Evolutionary conservation across 1,140 invertebrate species (phyloP), one percentile per base, ranked within the genome.

Genomic region (Bombus affinis): DNA sequence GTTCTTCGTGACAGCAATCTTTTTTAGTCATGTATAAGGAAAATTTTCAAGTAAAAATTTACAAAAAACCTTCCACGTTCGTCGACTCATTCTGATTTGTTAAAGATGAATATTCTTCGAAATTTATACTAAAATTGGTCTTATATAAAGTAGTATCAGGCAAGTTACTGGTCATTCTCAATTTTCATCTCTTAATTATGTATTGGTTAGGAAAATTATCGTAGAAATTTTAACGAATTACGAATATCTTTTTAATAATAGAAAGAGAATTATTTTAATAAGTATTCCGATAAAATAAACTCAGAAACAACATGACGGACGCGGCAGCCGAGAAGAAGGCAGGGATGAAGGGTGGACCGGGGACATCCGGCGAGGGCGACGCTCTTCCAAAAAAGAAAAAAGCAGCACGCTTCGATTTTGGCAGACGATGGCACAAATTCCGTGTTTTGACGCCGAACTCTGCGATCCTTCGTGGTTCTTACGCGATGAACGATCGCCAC

Each of bases 381-480:
- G 22, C 6, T 15, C 28, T n/a, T 13, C 35, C 28, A 2, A 82
- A 83, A 39, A 74, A 37, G 44, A 83, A 70, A 15, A 37, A 68
- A 25, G 0, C 35, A 1, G 22, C 3, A 2, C 65, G 35, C 1
- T 32, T 35, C 18, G 80, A 62, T 12, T 73, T 90, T 10, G 86
- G 86, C 2, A 90, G 62, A 70, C 88, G 81, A 84, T 95, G 93
- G 93, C 82, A 93, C 42, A 85, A 82, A 57, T 94, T 94, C 28
- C 85, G 86, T 4, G 75, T 89, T 25, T 25, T 94, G 18, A 87
- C 84, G 0, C 80, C 91, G 9, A 83, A 66, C 9, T 80, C 80
- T 0, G 84, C 89, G 10, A 92, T 94, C 35, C 88, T 94, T 4
- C 89, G 90, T 0, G 93, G 93, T 28, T 88, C 88, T 2, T 87